Evolutionary conservation across 2,888 invertebrate species (phyloP).

Genomic region (Epinotia demarniana): DNA sequence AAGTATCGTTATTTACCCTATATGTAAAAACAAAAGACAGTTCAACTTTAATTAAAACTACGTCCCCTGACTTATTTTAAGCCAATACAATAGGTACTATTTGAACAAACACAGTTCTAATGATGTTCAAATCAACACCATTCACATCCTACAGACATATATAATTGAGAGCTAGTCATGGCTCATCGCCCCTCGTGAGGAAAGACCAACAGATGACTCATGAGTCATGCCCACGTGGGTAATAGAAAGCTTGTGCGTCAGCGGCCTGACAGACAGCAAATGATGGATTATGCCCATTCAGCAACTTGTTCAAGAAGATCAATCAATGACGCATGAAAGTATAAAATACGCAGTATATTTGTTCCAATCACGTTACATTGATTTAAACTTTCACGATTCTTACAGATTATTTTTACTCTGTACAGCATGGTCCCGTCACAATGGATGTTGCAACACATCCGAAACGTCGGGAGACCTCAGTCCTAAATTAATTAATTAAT

Average conservation of each 20-base stretch:
- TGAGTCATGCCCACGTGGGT: slow-evolving; percentile 27
- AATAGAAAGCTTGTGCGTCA: slow-evolving; percentile 41
- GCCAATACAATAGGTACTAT: not conserved
- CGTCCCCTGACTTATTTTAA: not conserved
- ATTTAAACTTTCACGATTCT: too few relatives aligned
- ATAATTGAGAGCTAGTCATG: slow-evolving; percentile 18
- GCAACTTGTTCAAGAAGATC: slow-evolving; percentile 1
- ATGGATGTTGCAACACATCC: too few relatives aligned
- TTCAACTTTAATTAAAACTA: not conserved
- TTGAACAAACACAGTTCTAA: not conserved
- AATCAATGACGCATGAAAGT: slow-evolving; percentile 4
- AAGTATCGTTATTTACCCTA: too few relatives aligned
- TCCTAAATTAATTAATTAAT: too few relatives aligned
- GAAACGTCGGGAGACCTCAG: too few relatives aligned
- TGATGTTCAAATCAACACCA: slow-evolving; percentile 4
- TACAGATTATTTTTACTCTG: too few relatives aligned
- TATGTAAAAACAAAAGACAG: too few relatives aligned
- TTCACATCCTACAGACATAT: slow-evolving; percentile 14
- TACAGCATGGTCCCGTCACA: too few relatives aligned
- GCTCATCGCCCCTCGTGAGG: slow-evolving; percentile 14
- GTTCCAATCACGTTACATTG: too few relatives aligned
- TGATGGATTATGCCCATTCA: slow-evolving; percentile 16
- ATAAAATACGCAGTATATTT: not conserved
- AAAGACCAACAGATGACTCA: slow-evolving; percentile 32
- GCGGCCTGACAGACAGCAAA: slow-evolving; percentile 22